A percentile compares a stretch with the other conserved stretches of the same genome.
phyloP scores from a whole-genome alignment of 2,888 invertebrate genomes.

The Thera britannica region DNA sequence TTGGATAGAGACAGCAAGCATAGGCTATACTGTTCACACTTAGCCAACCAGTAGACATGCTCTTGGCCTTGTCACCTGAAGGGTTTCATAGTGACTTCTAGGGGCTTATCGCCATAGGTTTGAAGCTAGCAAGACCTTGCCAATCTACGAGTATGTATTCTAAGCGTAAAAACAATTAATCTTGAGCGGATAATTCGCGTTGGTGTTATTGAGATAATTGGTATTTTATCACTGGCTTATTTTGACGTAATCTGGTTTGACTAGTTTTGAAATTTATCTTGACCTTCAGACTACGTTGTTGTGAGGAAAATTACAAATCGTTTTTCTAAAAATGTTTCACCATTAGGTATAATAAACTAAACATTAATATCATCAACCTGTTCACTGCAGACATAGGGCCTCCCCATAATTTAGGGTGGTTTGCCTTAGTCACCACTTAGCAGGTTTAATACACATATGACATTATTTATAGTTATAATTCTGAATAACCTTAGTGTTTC shows the following conservation, averaged over 20 bases:
- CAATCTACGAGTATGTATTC: not conserved
- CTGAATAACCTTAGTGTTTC: too few species aligned
- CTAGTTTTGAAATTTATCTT: not conserved
- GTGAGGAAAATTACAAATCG: not conserved
- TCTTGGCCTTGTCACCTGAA: slow-evolving; percentile 59
- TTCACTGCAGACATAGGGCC: too few species aligned
- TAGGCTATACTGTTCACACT: slow-evolving; percentile 30
- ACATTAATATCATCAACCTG: too few species aligned
- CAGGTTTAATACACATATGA: too few species aligned
- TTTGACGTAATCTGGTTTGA: not conserved
- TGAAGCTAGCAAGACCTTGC: not conserved
- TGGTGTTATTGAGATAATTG: not conserved
- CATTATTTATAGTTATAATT: too few species aligned
- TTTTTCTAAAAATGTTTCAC: too few species aligned
- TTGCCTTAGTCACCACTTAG: too few species aligned
- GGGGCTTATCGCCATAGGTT: not conserved
- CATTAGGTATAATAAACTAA: too few species aligned
- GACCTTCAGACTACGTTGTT: not conserved
- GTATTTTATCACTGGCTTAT: not conserved
- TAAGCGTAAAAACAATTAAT: not conserved
- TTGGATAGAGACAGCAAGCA: slow-evolving; percentile 15
- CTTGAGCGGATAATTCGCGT: not conserved
- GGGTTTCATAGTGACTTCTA: slow-evolving; percentile 46
- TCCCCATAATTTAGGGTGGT: too few species aligned
- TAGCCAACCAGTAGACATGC: slow-evolving; percentile 38